Base-by-base conservation (phyloP, 2,113 vertebrate genomes). In the Phaethon lepturus region DNA sequence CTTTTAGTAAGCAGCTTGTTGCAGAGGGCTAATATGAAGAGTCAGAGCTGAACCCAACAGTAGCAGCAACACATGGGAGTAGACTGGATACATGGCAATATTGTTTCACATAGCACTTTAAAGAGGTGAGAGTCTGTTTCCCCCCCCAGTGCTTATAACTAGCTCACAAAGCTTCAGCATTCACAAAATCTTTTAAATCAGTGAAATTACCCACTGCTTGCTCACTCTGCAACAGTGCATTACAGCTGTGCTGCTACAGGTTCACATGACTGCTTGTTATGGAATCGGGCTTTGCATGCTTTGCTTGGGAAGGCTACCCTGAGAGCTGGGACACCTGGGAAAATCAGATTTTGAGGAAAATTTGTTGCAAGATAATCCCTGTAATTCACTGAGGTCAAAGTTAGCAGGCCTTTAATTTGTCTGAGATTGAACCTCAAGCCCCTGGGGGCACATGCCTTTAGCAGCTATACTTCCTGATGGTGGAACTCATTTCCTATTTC, bases 401-500 rank as follows among this genome's bases (percentile, higher is more conserved):
- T 94, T 76, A 95, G 77, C 45, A 82, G 69, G 66, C 22, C 45
- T 94, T 95, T 79, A 94, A 85, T 95, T 96, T 95, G 93, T 93
- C 93, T 97, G 83, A 94, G 86, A 94, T 93, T 93, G 77, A 95
- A 90, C 69, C 64, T 96, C 80, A 79, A 73, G 50, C 62, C 89
- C 50, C 86, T 90, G 31, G 84, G 89, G 87, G 53, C 69, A 55
- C 64, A 93, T 96, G 93, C 91, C 91, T 97, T 96, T 91, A 96
- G 89, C 93, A 93, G 91, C 95, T 96, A 95, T 94, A 76, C 93
- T 96, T 97, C 95, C 94, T 95, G 96, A 96, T 95, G 89, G 93
- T 94, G 71, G 81, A 90, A 95, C 80, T 97, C 91, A 89, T 96
- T 97, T 97, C 97, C 95, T 96, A 94, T 95, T 93, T 97, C 90